These are phyloP conservation scores for Oryzias celebensis DNA, from an alignment of 2,113 vertebrate species.

Conservation along the genomic window DNA sequence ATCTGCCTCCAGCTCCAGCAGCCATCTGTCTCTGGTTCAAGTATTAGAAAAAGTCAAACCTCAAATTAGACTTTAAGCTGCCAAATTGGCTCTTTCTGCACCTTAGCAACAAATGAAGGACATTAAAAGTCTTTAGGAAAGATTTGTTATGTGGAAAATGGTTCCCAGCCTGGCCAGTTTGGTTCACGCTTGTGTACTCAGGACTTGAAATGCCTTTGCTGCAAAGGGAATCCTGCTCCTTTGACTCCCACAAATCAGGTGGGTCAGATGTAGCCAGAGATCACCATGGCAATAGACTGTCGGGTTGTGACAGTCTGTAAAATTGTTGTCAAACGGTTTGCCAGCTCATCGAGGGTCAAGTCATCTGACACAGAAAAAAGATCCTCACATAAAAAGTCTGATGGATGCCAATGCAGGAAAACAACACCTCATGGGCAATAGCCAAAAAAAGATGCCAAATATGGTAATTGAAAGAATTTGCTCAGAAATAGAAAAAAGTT, in stretches of 20 bases:
- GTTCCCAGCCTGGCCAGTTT: slow-evolving; percentile 13
- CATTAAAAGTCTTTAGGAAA: slow-evolving; percentile 49
- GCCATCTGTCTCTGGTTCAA: slow-evolving; percentile 76
- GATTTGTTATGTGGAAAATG: slow-evolving; percentile 38
- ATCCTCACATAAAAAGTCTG: too few relatives aligned
- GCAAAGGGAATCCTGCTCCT: slow-evolving; percentile 28
- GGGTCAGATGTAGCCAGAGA: slow-evolving; percentile 85
- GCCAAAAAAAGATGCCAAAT: slow-evolving; percentile 6
- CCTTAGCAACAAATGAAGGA: slow-evolving; percentile 57
- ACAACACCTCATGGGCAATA: background rate
- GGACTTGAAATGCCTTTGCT: background rate
- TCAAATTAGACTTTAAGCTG: slow-evolving; percentile 69
- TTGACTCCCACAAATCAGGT: slow-evolving; percentile 81
- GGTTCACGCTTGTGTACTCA: background rate
- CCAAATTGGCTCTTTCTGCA: slow-evolving; percentile 67
- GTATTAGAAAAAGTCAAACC: slow-evolving; percentile 62
- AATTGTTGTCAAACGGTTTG: slow-evolving; percentile 47
- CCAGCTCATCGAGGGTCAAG: background rate
- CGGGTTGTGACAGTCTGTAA: slow-evolving; percentile 89
- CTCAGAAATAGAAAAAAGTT: too few relatives aligned
- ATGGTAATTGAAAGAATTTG: background rate
- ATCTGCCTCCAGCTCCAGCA: slow-evolving; percentile 55
- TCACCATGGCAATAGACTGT: slow-evolving; percentile 81
- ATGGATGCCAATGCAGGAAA: background rate
- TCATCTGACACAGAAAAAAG: background rate